A percentile compares a stretch with the other conserved stretches of the same genome.
Conservation (phyloP, 2,888 invertebrate species). For the Chloromyia formosa region DNA sequence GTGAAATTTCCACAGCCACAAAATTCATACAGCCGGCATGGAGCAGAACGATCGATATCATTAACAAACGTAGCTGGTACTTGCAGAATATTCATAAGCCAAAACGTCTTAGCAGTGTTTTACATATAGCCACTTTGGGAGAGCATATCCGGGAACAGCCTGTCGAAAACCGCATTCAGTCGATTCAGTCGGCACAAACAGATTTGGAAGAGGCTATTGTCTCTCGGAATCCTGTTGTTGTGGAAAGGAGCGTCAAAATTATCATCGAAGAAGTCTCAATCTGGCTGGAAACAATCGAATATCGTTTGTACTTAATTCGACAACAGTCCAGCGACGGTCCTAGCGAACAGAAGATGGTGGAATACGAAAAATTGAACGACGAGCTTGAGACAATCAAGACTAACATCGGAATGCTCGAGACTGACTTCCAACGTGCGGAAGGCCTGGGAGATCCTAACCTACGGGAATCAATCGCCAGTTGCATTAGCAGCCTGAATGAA, state of each 20-base stretch:
- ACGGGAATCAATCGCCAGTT: constrained; percentile 66
- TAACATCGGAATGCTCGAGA: constrained; percentile 72
- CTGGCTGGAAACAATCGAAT: constrained; percentile 87
- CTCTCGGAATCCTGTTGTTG: constrained; percentile 67
- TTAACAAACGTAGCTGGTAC: constrained; percentile 68
- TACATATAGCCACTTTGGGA: constrained; percentile 70
- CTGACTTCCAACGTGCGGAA: constrained; percentile 66
- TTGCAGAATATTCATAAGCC: constrained; percentile 67
- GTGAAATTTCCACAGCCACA: constrained; percentile 42
- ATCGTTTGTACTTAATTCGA: constrained; percentile 73
- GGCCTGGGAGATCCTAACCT: constrained; percentile 62
- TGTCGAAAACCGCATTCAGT: constrained; percentile 66
- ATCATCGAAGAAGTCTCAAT: constrained; percentile 83
- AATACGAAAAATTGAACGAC: constrained; percentile 71
- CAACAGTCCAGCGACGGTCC: constrained; percentile 69
- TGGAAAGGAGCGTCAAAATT: constrained; percentile 76
- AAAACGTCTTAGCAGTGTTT: constrained; percentile 69
- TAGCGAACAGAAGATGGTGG: constrained; percentile 69
- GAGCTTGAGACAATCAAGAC: constrained; percentile 74
- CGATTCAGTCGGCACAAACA: constrained; percentile 66
- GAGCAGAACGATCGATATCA: constrained; percentile 67
- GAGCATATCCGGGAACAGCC: constrained; percentile 68
- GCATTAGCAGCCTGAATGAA: constrained; percentile 69
- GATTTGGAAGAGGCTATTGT: constrained; percentile 66
- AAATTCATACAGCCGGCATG: constrained; percentile 62